A percentile compares a stretch with the other conserved stretches of the same genome.
Evolutionary conservation across 2,888 invertebrate species (phyloP).

Genomic region (Melanostoma scalare): DNA sequence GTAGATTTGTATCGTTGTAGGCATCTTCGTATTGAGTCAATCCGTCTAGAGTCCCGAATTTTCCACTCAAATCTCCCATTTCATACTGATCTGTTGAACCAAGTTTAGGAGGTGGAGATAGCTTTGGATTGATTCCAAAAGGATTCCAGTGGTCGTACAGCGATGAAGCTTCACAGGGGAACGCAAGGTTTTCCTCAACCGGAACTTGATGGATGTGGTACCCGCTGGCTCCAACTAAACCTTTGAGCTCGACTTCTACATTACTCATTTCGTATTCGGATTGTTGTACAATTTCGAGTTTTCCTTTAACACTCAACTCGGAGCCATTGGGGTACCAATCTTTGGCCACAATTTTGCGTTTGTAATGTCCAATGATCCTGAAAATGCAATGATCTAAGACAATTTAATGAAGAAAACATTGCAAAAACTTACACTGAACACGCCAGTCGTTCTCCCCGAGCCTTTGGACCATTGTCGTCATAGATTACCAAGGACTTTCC

Average conservation of each 20-base stretch:
- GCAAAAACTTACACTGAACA: conserved; percentile 88
- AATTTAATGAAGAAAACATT: neutral
- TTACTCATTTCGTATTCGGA: conserved; percentile 92
- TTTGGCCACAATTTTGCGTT: conserved; percentile 91
- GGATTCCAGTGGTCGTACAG: conserved; percentile 95
- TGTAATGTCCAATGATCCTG: conserved; percentile 89
- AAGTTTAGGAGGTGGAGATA: conserved; percentile 84
- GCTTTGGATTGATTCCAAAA: conserved; percentile 86
- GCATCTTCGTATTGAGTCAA: conserved; percentile 84
- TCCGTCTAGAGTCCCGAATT: conserved; percentile 90
- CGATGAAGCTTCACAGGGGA: conserved; percentile 92
- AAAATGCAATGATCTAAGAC: conserved; percentile 62
- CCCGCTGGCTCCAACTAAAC: conserved; percentile 86
- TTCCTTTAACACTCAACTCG: conserved; percentile 86
- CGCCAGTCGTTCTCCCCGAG: conserved; percentile 93
- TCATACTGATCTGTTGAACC: conserved; percentile 94
- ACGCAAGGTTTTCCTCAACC: conserved; percentile 91
- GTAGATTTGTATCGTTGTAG: conserved; percentile 91
- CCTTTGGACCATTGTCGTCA: conserved; percentile 93
- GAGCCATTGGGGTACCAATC: conserved; percentile 94
- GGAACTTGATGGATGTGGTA: conserved; percentile 94
- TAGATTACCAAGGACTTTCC: conserved; percentile 93
- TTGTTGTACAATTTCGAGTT: conserved; percentile 92
- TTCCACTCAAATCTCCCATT: conserved; percentile 92
- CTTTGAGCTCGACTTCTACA: conserved; percentile 89